phyloP scores from a whole-genome alignment of 2,113 vertebrate species.

The Platanista minor region DNA sequence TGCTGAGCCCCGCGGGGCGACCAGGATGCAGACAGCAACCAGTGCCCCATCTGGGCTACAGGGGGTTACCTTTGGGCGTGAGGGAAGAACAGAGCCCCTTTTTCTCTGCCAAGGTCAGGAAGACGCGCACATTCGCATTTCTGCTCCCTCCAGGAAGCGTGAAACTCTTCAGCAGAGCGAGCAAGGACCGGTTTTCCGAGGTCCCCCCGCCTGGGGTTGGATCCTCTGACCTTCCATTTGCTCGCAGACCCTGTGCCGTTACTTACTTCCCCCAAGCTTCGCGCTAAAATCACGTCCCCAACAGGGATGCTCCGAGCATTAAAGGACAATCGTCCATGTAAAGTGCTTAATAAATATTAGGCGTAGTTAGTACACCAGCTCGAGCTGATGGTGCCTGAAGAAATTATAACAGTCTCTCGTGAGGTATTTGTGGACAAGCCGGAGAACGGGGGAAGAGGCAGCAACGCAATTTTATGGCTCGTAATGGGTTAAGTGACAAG shows the following conservation, averaged over 20 bases:
- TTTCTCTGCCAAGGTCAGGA: background rate
- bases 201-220: background rate
- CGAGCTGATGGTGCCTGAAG: background rate
- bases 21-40: background rate
- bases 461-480: background rate
- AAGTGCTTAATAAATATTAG: background rate
- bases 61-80: background rate
- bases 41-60: background rate
- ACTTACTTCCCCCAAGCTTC: background rate
- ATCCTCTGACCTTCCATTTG: background rate
- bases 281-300: background rate
- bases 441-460: background rate
- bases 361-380: background rate
- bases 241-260: background rate
- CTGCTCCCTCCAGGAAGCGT: background rate
- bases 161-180: background rate
- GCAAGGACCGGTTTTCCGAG: background rate
- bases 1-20: rapidly evolving
- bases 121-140: background rate
- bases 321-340: background rate
- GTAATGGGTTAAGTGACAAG: background rate
- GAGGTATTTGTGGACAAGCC: background rate
- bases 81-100: background rate
- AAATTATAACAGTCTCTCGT: background rate
- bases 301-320: background rate